Percentiles rank a stretch among this genome's conserved stretches.
Evolutionary conservation across 2,888 invertebrate genomes (phyloP).

Genomic region (Neoitamus cyanurus): DNA sequence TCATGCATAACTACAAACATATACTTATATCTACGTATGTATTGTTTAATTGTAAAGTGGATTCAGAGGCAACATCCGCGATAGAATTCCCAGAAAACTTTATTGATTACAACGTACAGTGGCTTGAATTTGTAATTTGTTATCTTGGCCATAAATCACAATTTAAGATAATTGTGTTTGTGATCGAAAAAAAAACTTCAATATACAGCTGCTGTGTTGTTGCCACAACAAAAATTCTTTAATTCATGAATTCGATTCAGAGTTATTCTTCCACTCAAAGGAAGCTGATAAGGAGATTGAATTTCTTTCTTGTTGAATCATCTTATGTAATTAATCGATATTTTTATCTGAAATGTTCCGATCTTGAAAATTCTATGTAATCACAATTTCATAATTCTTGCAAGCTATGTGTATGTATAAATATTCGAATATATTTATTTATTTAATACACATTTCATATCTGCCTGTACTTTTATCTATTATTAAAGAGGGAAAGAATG

Average conservation of each 20-base stretch:
- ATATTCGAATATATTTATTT: too few relatives aligned
- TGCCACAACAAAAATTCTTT: neutral
- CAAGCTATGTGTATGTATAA: too few relatives aligned
- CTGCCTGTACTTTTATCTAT: too few relatives aligned
- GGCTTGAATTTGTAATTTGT: neutral
- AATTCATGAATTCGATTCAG: neutral
- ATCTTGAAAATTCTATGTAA: neutral
- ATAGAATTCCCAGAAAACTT: neutral
- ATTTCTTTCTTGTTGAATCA: neutral
- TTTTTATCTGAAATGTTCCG: neutral
- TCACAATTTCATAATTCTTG: too few relatives aligned
- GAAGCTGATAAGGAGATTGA: neutral
- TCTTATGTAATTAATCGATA: neutral
- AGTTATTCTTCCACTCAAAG: neutral
- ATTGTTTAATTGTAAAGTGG: neutral
- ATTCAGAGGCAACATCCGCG: neutral
- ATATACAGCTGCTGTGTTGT: neutral
- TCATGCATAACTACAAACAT: neutral
- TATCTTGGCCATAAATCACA: neutral
- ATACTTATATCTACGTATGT: neutral
- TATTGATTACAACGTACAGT: neutral
- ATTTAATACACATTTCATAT: too few relatives aligned
- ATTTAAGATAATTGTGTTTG: neutral
- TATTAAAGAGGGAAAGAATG: too few relatives aligned
- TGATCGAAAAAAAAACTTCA: neutral